These are phyloP conservation scores for Hyla sarda DNA, from an alignment of 2,113 vertebrate species.

Conservation along the genomic window DNA sequence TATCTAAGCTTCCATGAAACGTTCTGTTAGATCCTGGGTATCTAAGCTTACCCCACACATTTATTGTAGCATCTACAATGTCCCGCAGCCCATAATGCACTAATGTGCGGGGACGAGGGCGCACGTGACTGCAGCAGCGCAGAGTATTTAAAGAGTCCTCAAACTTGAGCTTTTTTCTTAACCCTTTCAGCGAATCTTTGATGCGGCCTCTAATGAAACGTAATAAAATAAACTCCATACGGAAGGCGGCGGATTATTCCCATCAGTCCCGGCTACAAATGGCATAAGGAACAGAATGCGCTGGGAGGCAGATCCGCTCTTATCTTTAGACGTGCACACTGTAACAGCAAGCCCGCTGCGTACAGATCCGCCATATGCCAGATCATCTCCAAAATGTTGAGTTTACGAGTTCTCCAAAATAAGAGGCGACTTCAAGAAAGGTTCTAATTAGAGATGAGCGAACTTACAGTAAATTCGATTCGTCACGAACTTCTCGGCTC, in stretches of 20 bases:
- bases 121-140: neutral
- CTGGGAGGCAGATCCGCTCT: neutral
- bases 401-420: neutral
- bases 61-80: too few relatives aligned
- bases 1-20: too few relatives aligned
- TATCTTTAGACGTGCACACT: neutral
- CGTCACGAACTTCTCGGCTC: too few relatives aligned
- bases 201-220: neutral
- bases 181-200: neutral
- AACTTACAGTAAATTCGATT: too few relatives aligned
- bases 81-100: too few relatives aligned
- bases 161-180: neutral
- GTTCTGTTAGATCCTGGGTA: too few relatives aligned
- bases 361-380: neutral
- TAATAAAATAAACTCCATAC: neutral
- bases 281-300: neutral
- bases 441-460: too few relatives aligned
- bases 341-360: neutral
- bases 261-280: conserved; percentile 6
- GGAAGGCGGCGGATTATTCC: neutral
- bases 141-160: neutral
- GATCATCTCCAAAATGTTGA: neutral
- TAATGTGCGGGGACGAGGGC: too few relatives aligned
- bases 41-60: too few relatives aligned
- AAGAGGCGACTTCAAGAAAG: neutral